A percentile compares a stretch with the other conserved stretches of the same genome.
Evolutionary conservation across 2,888 invertebrate species (phyloP).

Genomic region (Saturnia pavonia): DNA sequence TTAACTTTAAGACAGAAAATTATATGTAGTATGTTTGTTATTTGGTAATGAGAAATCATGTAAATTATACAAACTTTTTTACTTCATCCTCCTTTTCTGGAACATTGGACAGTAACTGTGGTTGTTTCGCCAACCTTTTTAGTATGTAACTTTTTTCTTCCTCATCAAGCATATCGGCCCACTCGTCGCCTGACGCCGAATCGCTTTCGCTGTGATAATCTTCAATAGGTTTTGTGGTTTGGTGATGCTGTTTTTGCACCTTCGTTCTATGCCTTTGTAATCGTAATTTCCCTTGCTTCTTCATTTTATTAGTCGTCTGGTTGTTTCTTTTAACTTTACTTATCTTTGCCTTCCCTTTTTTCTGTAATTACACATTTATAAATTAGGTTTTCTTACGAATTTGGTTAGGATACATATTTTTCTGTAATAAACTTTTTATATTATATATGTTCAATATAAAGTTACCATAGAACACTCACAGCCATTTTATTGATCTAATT

Average conservation of each 20-base stretch:
- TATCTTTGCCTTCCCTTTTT: conserved; percentile 78
- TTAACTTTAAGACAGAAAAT: not conserved
- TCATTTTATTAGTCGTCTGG: conserved; percentile 81
- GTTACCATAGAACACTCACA: conserved; percentile 46
- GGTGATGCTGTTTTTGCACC: conserved; percentile 61
- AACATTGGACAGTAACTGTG: conserved; percentile 64
- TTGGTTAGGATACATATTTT: conserved; percentile 22
- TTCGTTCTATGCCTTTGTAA: conserved; percentile 69
- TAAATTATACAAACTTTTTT: conserved; percentile 40
- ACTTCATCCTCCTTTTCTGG: conserved; percentile 57
- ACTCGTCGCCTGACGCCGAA: conserved; percentile 75
- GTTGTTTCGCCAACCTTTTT: conserved; percentile 67
- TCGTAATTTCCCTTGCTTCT: conserved; percentile 78
- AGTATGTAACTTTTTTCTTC: conserved; percentile 80
- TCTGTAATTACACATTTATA: conserved; percentile 53
- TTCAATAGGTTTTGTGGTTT: conserved; percentile 44
- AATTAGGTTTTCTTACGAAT: conserved; percentile 20
- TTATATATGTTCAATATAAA: conserved; percentile 1
- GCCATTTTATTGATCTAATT: conserved; percentile 50
- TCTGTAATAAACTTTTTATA: not conserved
- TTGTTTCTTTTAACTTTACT: conserved; percentile 81
- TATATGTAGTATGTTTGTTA: not conserved
- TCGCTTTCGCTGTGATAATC: conserved; percentile 75
- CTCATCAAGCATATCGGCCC: conserved; percentile 82
- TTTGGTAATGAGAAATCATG: not conserved